Conservation (phyloP, 2,888 invertebrate genomes). For the Parnassius orleans region DNA sequence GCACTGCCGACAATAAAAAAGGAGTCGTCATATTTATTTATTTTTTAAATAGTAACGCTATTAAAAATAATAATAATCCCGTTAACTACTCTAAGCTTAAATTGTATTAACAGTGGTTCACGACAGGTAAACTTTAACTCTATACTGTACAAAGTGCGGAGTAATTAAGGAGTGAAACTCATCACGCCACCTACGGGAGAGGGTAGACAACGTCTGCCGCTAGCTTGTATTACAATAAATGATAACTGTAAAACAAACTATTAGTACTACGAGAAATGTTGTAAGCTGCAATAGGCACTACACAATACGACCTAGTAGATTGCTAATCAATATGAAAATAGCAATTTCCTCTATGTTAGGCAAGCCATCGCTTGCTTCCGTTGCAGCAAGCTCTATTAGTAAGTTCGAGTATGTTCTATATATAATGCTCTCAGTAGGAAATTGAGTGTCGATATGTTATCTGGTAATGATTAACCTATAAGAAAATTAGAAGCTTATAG, state of each 20-base stretch:
- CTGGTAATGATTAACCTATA: background rate
- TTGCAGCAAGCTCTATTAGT: background rate
- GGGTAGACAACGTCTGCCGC: no score
- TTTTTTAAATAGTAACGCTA: no score
- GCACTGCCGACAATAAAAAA: conserved; percentile 22
- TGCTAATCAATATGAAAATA: conserved; percentile 5
- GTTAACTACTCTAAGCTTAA: background rate
- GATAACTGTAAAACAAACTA: no score
- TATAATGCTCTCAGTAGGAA: conserved; percentile 7
- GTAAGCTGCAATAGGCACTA: no score
- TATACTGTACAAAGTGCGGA: no score
- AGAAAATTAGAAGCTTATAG: background rate
- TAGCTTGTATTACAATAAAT: no score
- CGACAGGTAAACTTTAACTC: no score
- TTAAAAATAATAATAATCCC: no score
- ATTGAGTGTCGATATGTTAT: conserved; percentile 2
- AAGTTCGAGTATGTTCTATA: background rate
- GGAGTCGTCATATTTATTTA: background rate
- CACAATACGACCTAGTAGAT: background rate
- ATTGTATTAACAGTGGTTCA: conserved; percentile 7
- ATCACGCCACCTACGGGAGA: no score
- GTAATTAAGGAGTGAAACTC: no score
- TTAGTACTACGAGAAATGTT: no score
- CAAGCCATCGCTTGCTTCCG: conserved; percentile 2
- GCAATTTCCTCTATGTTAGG: conserved; percentile 1